A percentile compares a stretch with the other conserved stretches of the same genome.
Evolutionary conservation across 2,888 invertebrate species (phyloP).

Genomic region (Ditula angustiorana): DNA sequence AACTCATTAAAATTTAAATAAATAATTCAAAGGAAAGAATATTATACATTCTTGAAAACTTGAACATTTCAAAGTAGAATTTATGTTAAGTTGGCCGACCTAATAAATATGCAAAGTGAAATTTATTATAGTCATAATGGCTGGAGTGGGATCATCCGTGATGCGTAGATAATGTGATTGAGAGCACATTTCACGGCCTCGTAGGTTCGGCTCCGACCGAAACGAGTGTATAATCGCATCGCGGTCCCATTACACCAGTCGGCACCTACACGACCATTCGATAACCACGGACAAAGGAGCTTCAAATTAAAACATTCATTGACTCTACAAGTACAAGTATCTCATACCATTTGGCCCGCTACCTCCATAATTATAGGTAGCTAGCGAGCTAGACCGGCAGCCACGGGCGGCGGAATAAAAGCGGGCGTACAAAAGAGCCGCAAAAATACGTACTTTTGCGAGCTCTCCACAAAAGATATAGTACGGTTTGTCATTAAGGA

Average conservation of each 20-base stretch:
- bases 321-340: conserved; percentile 62
- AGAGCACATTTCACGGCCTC: conserved; percentile 34
- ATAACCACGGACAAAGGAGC: conserved; percentile 53
- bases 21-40: neutral
- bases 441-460: conserved; percentile 85
- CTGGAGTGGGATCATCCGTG: conserved; percentile 15
- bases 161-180: conserved; percentile 30
- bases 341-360: conserved; percentile 62
- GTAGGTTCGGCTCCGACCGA: conserved; percentile 15
- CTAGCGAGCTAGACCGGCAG: conserved; percentile 46
- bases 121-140: conserved; percentile 25
- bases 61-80: conserved; percentile 24
- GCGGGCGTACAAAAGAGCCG: conserved; percentile 82
- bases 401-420: conserved; percentile 74
- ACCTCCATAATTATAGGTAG: conserved; percentile 39
- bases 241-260: conserved; percentile 17
- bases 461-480: conserved; percentile 85
- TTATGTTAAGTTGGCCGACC: conserved; percentile 15
- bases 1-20: neutral
- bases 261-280: conserved; percentile 34
- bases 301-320: conserved; percentile 67
- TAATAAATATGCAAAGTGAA: conserved; percentile 28
- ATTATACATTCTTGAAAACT: neutral
- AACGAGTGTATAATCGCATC: conserved; percentile 25
- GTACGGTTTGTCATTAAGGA: conserved; percentile 86